Percentiles rank a stretch among this genome's conserved stretches.
Evolutionary conservation across 2,113 vertebrate species (phyloP).

Genomic region (Trogon melanurus): DNA sequence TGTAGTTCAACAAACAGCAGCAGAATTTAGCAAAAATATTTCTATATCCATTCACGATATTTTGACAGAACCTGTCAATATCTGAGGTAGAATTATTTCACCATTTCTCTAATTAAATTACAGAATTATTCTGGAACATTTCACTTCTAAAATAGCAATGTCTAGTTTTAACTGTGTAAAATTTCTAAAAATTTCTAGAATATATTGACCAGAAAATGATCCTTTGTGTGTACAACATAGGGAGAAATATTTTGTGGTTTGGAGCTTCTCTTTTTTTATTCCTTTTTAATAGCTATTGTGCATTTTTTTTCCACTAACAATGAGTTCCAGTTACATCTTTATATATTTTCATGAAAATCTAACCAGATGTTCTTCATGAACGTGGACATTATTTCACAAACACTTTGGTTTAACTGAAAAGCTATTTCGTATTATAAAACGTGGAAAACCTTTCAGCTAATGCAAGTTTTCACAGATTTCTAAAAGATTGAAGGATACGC

Average conservation of each 20-base stretch:
- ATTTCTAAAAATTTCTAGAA: neutral
- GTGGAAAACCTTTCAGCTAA: conserved; percentile 18
- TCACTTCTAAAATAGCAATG: neutral
- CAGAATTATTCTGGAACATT: neutral
- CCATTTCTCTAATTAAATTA: neutral
- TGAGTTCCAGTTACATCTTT: neutral
- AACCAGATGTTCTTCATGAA: neutral
- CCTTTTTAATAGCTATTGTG: neutral
- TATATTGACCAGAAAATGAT: neutral
- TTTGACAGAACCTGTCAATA: neutral
- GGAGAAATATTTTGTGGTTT: neutral
- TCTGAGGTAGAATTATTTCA: neutral
- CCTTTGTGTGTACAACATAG: neutral
- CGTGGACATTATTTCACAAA: neutral
- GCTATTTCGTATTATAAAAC: neutral
- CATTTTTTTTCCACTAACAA: neutral
- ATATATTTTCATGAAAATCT: neutral
- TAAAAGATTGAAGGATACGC: conserved; percentile 25
- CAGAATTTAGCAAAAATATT: neutral
- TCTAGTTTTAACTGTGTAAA: neutral
- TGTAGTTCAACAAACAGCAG: neutral
- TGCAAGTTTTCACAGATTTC: conserved; percentile 13
- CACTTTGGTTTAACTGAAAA: conserved; percentile 8
- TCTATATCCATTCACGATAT: neutral
- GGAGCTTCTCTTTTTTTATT: neutral